phyloP scores from a whole-genome alignment of 2,113 vertebrate genomes.

The Falco punctatus region DNA sequence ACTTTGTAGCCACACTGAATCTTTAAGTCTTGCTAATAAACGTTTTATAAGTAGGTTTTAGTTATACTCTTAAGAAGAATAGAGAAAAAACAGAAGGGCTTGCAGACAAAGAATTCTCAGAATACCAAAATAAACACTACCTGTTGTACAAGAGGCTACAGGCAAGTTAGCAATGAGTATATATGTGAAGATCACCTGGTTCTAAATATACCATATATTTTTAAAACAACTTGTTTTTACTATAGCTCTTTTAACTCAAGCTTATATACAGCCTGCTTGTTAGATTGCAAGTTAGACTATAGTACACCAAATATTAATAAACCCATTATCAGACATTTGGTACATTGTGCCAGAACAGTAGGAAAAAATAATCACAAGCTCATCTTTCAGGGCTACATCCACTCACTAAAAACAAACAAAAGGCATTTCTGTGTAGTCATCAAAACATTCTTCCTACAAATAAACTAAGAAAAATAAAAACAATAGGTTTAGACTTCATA shows the following conservation, averaged over 20 bases:
- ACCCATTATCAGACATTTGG: not conserved
- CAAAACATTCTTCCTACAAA: not conserved
- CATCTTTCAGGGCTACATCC: not conserved
- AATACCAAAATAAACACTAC: not conserved
- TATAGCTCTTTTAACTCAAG: not conserved
- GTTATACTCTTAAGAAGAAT: not conserved
- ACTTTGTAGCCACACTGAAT: not conserved
- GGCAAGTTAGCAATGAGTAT: not conserved
- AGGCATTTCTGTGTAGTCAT: not conserved
- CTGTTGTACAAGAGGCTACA: not conserved
- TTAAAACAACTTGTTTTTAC: not conserved
- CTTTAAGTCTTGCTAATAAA: not conserved
- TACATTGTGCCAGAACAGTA: not conserved
- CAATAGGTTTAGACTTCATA: not conserved
- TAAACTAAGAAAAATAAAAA: not conserved
- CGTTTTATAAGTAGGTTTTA: not conserved
- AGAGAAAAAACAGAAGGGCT: not conserved
- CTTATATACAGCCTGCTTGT: not conserved
- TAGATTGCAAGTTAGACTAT: not conserved
- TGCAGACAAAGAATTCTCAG: not conserved
- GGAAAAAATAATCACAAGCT: not conserved
- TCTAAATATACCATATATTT: not conserved
- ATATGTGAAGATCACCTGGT: not conserved
- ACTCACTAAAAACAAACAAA: not conserved
- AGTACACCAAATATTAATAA: not conserved